Evolutionary conservation across 2,888 invertebrate species (phyloP).

Genomic region (Aspidiotus destructor): DNA sequence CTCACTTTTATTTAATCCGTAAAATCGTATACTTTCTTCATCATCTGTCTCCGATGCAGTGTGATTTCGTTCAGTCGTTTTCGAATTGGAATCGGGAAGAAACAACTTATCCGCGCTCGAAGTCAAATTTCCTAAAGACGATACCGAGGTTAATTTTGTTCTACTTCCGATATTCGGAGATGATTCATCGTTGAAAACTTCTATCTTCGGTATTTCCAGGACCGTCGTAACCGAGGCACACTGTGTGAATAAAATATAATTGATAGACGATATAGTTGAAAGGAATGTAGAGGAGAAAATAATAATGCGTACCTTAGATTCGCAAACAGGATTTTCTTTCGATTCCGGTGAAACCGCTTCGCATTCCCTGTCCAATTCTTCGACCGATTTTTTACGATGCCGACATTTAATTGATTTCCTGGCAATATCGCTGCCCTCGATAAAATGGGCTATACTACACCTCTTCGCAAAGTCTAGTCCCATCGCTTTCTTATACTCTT

Average conservation of each 20-base stretch:
- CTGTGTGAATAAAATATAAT: not conserved
- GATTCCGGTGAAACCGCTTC: constrained; percentile 14
- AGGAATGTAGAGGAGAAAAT: not conserved
- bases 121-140: constrained; percentile 37
- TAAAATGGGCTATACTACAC: constrained; percentile 71
- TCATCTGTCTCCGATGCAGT: constrained; percentile 38
- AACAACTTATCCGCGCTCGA: constrained; percentile 36
- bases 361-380: constrained; percentile 32
- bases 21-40: constrained; percentile 37
- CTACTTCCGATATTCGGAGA: constrained; percentile 30
- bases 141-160: constrained; percentile 33
- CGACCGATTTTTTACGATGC: constrained; percentile 36
- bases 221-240: constrained; percentile 5
- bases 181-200: constrained; percentile 35
- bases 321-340: not conserved
- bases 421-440: constrained; percentile 70
- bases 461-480: constrained; percentile 34
- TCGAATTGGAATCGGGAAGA: constrained; percentile 33
- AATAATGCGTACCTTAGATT: constrained; percentile 13
- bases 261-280: not conserved
- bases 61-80: constrained; percentile 36
- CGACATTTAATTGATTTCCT: constrained; percentile 58
- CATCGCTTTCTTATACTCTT: constrained; percentile 38
- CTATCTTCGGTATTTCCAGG: constrained; percentile 25
- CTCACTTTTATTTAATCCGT: constrained; percentile 35